Conservation (phyloP, 2,113 vertebrate genomes). For the Neolamprologus ventralis region DNA sequence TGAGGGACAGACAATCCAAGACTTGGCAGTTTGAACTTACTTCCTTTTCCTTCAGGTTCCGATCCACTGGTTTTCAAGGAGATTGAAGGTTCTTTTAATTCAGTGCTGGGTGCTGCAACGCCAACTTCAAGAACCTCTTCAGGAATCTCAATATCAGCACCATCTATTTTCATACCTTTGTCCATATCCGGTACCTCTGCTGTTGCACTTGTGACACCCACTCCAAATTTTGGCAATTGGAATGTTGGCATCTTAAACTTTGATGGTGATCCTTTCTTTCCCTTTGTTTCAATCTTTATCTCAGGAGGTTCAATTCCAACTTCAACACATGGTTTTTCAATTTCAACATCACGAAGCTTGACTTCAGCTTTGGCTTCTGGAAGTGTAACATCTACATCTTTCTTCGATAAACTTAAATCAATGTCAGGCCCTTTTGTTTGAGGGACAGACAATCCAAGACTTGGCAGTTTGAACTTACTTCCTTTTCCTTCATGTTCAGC, state of each 20-base stretch:
- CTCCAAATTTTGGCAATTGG: not conserved
- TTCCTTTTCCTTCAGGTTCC: not conserved
- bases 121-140: not conserved
- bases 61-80: not conserved
- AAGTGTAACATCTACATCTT: not conserved
- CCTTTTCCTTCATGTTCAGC: not conserved
- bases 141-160: accelerated
- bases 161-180: accelerated
- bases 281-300: not conserved
- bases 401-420: not conserved
- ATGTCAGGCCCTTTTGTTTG: not conserved
- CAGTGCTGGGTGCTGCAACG: accelerated
- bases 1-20: slow-evolving; percentile 3
- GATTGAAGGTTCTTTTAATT: not conserved
- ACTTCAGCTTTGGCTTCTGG: not conserved
- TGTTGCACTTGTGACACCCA: accelerated
- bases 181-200: not conserved
- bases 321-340: not conserved
- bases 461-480: slow-evolving; percentile 13
- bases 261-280: not conserved
- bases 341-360: not conserved
- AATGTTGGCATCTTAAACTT: slow-evolving; percentile 16
- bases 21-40: slow-evolving; percentile 32
- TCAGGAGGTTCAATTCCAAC: accelerated
- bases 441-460: slow-evolving; percentile 21